Evolutionary conservation across 2,888 invertebrate genomes (phyloP).

Genomic region (Serripes groenlandicus): DNA sequence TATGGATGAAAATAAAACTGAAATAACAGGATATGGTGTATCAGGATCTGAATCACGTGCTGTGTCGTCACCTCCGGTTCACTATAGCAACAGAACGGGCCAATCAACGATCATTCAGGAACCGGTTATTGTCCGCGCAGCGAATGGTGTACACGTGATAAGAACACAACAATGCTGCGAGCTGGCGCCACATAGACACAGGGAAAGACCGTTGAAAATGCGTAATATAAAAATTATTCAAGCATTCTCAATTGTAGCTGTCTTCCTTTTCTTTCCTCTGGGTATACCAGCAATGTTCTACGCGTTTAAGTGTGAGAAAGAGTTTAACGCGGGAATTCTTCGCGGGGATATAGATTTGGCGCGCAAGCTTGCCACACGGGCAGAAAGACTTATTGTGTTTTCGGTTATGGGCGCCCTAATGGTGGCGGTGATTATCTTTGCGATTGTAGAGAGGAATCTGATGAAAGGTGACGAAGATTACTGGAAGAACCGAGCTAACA

Average conservation of each 20-base stretch:
- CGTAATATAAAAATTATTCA: constrained; percentile 72
- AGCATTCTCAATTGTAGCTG: constrained; percentile 74
- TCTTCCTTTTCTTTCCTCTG: constrained; percentile 80
- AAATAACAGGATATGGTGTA: not conserved
- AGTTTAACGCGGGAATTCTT: constrained; percentile 78
- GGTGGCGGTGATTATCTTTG: constrained; percentile 70
- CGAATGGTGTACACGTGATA: constrained; percentile 70
- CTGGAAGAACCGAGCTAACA: constrained; percentile 48
- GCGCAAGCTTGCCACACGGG: constrained; percentile 74
- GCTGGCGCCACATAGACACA: constrained; percentile 63
- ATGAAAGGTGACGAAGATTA: constrained; percentile 67
- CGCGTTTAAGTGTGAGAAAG: constrained; percentile 75
- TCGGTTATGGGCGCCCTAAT: constrained; percentile 74
- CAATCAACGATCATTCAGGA: constrained; percentile 68
- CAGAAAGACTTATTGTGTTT: constrained; percentile 76
- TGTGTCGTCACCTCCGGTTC: constrained; percentile 56
- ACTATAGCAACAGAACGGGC: constrained; percentile 67
- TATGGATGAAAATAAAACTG: not conserved
- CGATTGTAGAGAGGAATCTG: constrained; percentile 71
- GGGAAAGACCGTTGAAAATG: constrained; percentile 65
- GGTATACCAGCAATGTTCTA: constrained; percentile 78
- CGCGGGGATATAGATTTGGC: constrained; percentile 80
- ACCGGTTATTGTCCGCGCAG: constrained; percentile 61
- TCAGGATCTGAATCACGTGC: not conserved
- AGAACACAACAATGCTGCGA: constrained; percentile 67